Base-by-base conservation (phyloP, 2,888 invertebrate genomes). In the Lithophane socia region DNA sequence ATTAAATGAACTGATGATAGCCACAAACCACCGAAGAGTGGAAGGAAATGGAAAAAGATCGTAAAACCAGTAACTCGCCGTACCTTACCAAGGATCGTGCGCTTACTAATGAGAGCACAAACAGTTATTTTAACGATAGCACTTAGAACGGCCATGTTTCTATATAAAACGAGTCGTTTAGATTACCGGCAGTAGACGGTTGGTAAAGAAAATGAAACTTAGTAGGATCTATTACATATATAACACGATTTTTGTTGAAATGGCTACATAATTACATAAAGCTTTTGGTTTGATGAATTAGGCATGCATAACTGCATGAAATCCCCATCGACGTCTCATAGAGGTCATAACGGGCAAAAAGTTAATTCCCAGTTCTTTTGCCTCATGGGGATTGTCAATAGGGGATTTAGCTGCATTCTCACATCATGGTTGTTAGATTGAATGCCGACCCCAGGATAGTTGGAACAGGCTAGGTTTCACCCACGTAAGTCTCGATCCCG, bases 91-190 rank as follows among this genome's bases (percentile, higher is more conserved):
- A 18, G 60, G 71, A 71, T 71, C 61, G 84, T 68, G 67, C n/a
- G 60, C 79, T 83, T 80, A 49, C 80, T 80, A 80, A 80, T 83
- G 84, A 83, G 65, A 56, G 84, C 65, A 61, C 71, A 66, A 83
- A 83, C 80, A 80, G 80, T 80, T 80, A 80, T 83, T 83, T 79
- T 83, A 80, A 80, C 79, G 83, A 83, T 78, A 68, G 83, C 58
- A 79, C 79, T 79, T 79, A 79, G 83, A 52, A 58, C 56, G 52
- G 78, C 79, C 78, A 67, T 78, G 79, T 79, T 78, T 64, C 49
- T 79, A 37, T 77, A 83, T 78, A 79, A 83, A 79, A 78, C 68
- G 78, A 64, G 18, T 82, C 65, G 24, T 78, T 83, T 67, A 78
- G 56, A 67, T 78, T 78, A 68, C 78, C 37, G 21, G 47, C 52